Evolutionary conservation across 2,797 vertebrate genomes (phyloP).

Genomic region (Huso huso): DNA sequence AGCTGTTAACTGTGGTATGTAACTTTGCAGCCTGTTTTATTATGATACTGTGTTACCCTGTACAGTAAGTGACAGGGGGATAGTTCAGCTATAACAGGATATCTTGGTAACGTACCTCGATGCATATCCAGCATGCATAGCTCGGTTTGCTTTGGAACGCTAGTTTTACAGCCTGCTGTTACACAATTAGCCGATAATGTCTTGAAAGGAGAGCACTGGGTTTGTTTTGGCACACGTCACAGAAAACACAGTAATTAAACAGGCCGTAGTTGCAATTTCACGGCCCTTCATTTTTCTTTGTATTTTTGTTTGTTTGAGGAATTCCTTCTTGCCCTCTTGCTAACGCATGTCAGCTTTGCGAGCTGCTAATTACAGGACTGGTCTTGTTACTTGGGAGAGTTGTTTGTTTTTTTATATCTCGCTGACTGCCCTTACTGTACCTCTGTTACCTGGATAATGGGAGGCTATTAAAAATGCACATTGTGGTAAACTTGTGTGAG

Average conservation of each 20-base stretch:
- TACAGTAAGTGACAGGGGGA: no score
- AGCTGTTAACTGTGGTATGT: no score
- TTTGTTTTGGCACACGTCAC: conserved; percentile 7
- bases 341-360: conserved; percentile 47
- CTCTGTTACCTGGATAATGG: neutral
- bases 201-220: neutral
- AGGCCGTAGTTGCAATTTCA: neutral
- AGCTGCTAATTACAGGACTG: conserved; percentile 49
- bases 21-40: no score
- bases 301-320: conserved; percentile 21
- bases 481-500: no score
- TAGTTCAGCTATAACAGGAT: no score
- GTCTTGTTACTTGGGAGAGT: conserved; percentile 9
- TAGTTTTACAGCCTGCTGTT: neutral
- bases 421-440: neutral
- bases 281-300: neutral
- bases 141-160: no score
- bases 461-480: no score
- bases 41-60: no score
- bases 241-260: neutral
- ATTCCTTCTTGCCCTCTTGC: conserved; percentile 27
- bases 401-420: conserved; percentile 1
- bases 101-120: no score
- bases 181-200: conserved; percentile 3
- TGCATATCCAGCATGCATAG: no score